phyloP scores from a whole-genome alignment of 2,113 vertebrate species.

The Butorides virescens region DNA sequence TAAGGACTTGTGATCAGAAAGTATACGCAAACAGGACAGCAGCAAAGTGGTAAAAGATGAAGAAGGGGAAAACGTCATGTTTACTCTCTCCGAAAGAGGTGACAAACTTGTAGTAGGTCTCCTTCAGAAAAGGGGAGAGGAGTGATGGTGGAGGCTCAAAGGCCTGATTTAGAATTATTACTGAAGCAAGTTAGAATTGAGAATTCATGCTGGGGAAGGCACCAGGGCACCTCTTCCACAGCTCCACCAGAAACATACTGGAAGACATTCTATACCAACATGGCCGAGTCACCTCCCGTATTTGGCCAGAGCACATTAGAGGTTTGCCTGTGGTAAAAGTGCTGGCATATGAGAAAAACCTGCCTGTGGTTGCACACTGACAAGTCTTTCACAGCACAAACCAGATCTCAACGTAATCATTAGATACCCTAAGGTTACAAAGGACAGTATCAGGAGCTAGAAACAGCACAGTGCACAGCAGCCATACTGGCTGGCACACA shows the following conservation, averaged over 20 bases:
- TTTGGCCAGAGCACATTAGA: rapidly evolving
- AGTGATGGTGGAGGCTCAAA: not conserved
- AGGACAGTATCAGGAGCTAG: rapidly evolving
- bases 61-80: not conserved
- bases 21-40: not conserved
- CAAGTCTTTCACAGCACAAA: not conserved
- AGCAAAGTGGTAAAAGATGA: not conserved
- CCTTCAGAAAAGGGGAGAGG: not conserved
- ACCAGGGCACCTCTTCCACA: not conserved
- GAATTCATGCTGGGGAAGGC: not conserved
- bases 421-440: not conserved
- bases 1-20: not conserved
- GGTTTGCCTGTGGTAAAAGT: not conserved
- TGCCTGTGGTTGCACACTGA: rapidly evolving
- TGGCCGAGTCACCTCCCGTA: rapidly evolving
- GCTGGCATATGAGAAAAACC: rapidly evolving
- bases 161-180: not conserved
- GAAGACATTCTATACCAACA: not conserved
- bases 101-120: not conserved
- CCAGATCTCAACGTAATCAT: rapidly evolving
- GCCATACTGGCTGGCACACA: not conserved
- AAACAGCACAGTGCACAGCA: rapidly evolving
- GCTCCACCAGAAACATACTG: rapidly evolving
- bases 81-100: not conserved
- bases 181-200: not conserved